phyloP scores from a whole-genome alignment of 2,888 invertebrate species.

The Aphodius sticticus region DNA sequence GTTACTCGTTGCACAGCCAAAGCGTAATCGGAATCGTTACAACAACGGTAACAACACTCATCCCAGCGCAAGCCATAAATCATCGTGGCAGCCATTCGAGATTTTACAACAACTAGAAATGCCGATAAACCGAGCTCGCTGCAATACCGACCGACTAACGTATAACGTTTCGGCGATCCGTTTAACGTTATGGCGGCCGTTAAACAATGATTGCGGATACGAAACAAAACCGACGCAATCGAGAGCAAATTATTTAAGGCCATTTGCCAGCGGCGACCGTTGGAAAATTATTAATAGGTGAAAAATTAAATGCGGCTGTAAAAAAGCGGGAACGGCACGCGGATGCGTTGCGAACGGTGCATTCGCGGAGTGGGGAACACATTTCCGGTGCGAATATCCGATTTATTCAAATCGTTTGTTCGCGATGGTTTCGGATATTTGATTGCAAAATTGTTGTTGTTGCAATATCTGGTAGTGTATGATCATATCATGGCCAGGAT shows the following conservation, averaged over 20 bases:
- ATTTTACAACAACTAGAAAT: neutral
- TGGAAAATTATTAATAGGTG: conserved; percentile 4
- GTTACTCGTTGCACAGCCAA: neutral
- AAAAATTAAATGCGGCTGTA: neutral
- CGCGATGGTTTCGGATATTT: neutral
- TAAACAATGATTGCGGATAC: neutral
- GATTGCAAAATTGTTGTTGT: no score
- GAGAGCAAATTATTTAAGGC: neutral
- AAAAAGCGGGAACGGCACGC: neutral
- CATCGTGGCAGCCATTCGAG: neutral
- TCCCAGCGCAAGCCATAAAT: neutral
- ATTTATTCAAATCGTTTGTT: neutral
- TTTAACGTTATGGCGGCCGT: neutral
- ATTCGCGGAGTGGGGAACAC: neutral
- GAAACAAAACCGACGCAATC: neutral
- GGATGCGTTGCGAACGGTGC: neutral
- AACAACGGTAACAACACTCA: no score
- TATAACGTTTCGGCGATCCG: neutral
- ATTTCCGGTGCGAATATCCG: neutral
- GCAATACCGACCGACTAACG: neutral
- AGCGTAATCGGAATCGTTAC: neutral
- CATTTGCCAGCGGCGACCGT: neutral
- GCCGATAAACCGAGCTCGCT: neutral
- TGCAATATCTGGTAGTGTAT: no score
- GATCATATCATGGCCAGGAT: no score